Conservation (phyloP, 2,113 vertebrate species). For the Pogonocichla stellata region DNA sequence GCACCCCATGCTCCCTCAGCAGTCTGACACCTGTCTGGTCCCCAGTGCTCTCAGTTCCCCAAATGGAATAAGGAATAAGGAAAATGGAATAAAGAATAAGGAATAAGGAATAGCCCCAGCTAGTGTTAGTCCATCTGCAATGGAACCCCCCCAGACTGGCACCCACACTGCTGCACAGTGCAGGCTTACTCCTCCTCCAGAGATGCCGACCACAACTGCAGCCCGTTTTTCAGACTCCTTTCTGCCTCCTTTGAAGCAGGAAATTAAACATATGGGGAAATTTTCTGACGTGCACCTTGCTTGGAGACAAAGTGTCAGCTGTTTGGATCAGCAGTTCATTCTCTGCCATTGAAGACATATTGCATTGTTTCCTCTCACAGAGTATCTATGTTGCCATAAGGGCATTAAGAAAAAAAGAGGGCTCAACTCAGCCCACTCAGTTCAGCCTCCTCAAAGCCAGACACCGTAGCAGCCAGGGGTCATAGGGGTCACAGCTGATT, state of each 20-base stretch:
- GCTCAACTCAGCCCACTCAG: not conserved
- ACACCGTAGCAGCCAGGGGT: not conserved
- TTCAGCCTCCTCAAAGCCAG: not conserved
- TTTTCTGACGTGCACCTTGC: not conserved
- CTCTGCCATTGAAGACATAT: not conserved
- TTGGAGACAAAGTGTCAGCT: not conserved
- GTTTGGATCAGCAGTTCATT: not conserved
- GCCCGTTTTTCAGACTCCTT: not conserved
- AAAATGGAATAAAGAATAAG: too few relatives aligned
- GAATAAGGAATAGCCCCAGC: not conserved
- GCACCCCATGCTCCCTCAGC: not conserved
- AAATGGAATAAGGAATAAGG: fast-evolving
- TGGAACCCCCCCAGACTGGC: fast-evolving
- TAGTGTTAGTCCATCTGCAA: fast-evolving
- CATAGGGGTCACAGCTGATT: not conserved
- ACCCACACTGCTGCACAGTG: not conserved
- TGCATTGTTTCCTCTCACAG: not conserved
- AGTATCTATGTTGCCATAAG: not conserved
- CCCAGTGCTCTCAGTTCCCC: not conserved
- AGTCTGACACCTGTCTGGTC: not conserved
- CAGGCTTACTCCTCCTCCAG: not conserved
- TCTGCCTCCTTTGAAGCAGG: not conserved
- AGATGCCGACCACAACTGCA: fast-evolving
- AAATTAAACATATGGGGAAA: not conserved
- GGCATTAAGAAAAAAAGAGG: not conserved